phyloP scores from a whole-genome alignment of 2,888 invertebrate species.

The Syritta pipiens region DNA sequence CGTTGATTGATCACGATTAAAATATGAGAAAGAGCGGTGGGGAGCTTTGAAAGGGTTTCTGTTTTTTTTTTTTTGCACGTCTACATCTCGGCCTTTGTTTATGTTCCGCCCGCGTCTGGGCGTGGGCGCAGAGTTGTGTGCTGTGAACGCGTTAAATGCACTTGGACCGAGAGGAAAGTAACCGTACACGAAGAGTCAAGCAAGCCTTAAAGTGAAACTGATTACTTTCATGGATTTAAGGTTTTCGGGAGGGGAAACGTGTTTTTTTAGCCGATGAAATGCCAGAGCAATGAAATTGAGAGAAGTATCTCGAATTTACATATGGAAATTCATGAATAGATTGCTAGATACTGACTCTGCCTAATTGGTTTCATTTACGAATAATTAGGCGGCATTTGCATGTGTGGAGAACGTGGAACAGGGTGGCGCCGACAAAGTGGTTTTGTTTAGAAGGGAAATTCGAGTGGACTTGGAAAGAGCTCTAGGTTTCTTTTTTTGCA shows the following conservation, averaged over 20 bases:
- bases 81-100: background rate
- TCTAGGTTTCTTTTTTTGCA: too few relatives aligned
- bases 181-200: slow-evolving; percentile 5
- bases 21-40: slow-evolving; percentile 56
- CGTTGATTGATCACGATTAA: slow-evolving; percentile 67
- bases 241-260: background rate
- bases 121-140: slow-evolving; percentile 24
- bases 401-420: too few relatives aligned
- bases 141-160: slow-evolving; percentile 36
- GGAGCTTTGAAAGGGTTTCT: too few relatives aligned
- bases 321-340: slow-evolving; percentile 7
- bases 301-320: slow-evolving; percentile 2
- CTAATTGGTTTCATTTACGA: slow-evolving; percentile 17
- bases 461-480: too few relatives aligned
- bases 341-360: too few relatives aligned
- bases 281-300: background rate
- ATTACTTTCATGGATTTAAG: slow-evolving; percentile 29
- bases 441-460: too few relatives aligned
- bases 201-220: slow-evolving; percentile 55
- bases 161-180: too few relatives aligned
- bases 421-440: too few relatives aligned
- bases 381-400: too few relatives aligned
- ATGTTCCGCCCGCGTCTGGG: slow-evolving; percentile 10
- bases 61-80: too few relatives aligned
- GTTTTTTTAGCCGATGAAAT: background rate